phyloP scores from a whole-genome alignment of 2,888 invertebrate species.

The Tupiocoris notatus region DNA sequence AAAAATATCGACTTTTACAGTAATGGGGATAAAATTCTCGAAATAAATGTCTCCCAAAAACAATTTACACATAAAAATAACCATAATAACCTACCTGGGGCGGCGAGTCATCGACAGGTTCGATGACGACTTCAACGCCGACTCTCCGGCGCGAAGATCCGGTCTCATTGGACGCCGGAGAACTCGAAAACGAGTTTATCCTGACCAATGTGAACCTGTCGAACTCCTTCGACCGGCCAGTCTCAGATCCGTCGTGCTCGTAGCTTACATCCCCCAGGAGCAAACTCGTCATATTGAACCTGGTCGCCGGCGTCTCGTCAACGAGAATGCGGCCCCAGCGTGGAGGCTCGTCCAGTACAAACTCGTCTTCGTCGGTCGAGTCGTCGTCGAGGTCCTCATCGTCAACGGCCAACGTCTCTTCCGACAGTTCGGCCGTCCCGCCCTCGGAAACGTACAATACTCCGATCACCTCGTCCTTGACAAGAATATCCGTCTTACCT shows the following conservation, averaged over 20 bases:
- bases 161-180: not conserved
- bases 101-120: slow-evolving; percentile 42
- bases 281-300: slow-evolving; percentile 35
- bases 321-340: slow-evolving; percentile 35
- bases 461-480: slow-evolving; percentile 36
- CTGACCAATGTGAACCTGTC: slow-evolving; percentile 37
- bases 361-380: slow-evolving; percentile 5
- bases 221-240: slow-evolving; percentile 19
- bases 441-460: slow-evolving; percentile 32
- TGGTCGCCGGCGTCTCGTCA: slow-evolving; percentile 11
- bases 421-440: slow-evolving; percentile 31
- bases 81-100: not conserved
- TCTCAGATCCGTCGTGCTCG: slow-evolving; percentile 42
- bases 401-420: slow-evolving; percentile 15
- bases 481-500: too few relatives aligned
- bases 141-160: slow-evolving; percentile 2
- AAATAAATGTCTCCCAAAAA: too few relatives aligned
- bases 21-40: too few relatives aligned
- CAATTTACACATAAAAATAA: not conserved
- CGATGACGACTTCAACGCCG: slow-evolving; percentile 36
- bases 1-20: too few relatives aligned
- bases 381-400: not conserved
- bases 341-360: slow-evolving; percentile 35
- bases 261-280: slow-evolving; percentile 35
- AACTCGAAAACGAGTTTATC: not conserved